These are phyloP conservation scores for Steinernema hermaphroditum DNA, from an alignment of 2,888 invertebrate species.

Conservation along the genomic window DNA sequence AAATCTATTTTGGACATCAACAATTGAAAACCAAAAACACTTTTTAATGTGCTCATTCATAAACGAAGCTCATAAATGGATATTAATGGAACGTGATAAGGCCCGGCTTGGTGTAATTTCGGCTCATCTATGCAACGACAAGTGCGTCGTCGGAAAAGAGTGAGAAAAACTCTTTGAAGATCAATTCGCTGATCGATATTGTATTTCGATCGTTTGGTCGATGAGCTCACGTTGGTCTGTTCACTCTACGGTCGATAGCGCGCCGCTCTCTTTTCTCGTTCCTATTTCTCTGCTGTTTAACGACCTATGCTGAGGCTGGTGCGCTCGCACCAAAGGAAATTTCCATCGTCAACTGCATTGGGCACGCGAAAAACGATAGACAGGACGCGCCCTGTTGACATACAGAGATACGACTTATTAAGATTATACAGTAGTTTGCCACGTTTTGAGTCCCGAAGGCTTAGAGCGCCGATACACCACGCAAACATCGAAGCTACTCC, in stretches of 20 bases:
- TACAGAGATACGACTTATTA: not conserved
- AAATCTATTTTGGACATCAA: too few species aligned
- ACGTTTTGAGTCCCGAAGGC: too few species aligned
- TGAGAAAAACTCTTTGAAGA: not conserved
- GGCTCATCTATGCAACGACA: too few species aligned
- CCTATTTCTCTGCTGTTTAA: constrained; percentile 25
- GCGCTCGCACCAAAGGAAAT: constrained; percentile 18
- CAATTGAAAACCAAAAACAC: too few species aligned
- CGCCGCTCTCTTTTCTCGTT: constrained; percentile 7
- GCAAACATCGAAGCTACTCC: too few species aligned
- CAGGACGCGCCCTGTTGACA: not conserved
- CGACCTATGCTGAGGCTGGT: not conserved
- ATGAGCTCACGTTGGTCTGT: constrained; percentile 12
- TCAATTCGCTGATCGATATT: not conserved
- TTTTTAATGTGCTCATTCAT: too few species aligned
- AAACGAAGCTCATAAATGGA: too few species aligned
- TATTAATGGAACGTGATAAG: too few species aligned
- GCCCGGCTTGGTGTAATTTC: too few species aligned
- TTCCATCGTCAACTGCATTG: constrained; percentile 6
- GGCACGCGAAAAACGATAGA: not conserved
- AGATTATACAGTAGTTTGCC: too few species aligned
- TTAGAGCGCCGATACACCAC: too few species aligned
- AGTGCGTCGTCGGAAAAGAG: not conserved
- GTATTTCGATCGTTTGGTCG: constrained; percentile 27
- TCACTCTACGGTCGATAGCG: not conserved